Conservation (phyloP, 2,113 vertebrate species). For the Oceanodroma tethys region DNA sequence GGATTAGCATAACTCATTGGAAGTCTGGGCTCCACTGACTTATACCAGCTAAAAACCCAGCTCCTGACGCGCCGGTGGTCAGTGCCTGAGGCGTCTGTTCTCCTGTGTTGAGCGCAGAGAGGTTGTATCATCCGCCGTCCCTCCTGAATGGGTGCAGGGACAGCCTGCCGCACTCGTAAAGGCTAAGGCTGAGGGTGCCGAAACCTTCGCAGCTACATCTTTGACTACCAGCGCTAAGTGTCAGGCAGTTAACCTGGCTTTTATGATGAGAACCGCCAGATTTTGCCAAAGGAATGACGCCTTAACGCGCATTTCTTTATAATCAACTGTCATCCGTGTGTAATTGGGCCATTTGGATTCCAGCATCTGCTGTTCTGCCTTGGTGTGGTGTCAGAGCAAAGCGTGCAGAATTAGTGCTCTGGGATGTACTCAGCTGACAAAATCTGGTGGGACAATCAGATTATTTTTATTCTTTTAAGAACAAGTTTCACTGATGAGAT, state of each 20-base stretch:
- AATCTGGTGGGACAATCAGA: background rate
- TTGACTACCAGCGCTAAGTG: background rate
- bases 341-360: background rate
- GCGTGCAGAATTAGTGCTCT: background rate
- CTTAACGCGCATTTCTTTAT: background rate
- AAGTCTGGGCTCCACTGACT: background rate
- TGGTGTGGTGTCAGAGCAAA: background rate
- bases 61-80: rapidly evolving
- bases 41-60: background rate
- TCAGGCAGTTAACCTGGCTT: background rate
- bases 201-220: background rate
- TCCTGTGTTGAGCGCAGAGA: background rate
- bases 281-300: background rate
- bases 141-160: background rate
- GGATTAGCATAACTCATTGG: too few species aligned
- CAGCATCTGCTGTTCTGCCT: background rate
- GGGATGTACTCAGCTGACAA: background rate
- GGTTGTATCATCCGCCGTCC: background rate
- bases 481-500: background rate
- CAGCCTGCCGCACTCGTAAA: background rate
- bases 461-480: background rate
- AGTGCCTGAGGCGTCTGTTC: background rate
- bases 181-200: background rate
- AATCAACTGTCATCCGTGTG: background rate
- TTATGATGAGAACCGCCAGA: background rate